Base-by-base conservation (phyloP, 2,113 vertebrate genomes). In the Pomatorhinus ruficollis region DNA sequence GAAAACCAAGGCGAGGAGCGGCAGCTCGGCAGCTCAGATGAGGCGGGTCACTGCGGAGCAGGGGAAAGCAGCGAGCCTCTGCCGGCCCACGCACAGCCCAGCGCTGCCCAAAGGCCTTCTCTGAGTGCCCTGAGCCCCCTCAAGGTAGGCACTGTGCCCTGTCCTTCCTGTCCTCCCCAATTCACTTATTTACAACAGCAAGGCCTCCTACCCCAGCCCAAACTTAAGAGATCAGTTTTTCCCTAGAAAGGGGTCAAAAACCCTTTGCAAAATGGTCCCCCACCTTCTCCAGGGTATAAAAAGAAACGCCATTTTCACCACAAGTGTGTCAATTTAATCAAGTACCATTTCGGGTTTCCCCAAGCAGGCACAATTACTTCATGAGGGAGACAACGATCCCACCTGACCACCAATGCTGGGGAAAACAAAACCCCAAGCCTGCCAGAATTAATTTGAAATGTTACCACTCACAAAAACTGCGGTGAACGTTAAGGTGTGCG, bases 91-190 rank as follows among this genome's bases (percentile, higher is more conserved):
- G 14, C 17, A 30, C 8, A 33, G 31, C 3, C 1, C 21, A 13
- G n/a, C 23, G n/a, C 56, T 39, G 35, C 59, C 35, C n/a, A 4
- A 19, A 39, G 35, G 25, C 59, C 35, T 28, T 13, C 59, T 28
- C 25, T 0, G 7, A 47, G 42, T 1, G 9, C 8, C 47, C 25
- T 0, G 0, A 11, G 22, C 4, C 12, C 11, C 22, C 11, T 12
- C 4, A n/a, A 3, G 22, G 86, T 44, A 37, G 53, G 11, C 2
- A 0, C 21, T 20, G 19, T 5, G 16, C 40, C 5, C 9, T 19
- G 33, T n/a, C 49, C 9, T 49, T 35, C 23, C 25, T 11, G 7
- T 3, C 23, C 56, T 68, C 25, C 30, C 56, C 49, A 45, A 28
- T 6, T 53, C 5, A 0, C 8, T 52, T 11, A 5, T 14, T 50